A percentile compares a stretch with the other conserved stretches of the same genome.
Evolutionary conservation across 2,797 vertebrate species (phyloP).

Genomic region (Luscinia megarhynchos): DNA sequence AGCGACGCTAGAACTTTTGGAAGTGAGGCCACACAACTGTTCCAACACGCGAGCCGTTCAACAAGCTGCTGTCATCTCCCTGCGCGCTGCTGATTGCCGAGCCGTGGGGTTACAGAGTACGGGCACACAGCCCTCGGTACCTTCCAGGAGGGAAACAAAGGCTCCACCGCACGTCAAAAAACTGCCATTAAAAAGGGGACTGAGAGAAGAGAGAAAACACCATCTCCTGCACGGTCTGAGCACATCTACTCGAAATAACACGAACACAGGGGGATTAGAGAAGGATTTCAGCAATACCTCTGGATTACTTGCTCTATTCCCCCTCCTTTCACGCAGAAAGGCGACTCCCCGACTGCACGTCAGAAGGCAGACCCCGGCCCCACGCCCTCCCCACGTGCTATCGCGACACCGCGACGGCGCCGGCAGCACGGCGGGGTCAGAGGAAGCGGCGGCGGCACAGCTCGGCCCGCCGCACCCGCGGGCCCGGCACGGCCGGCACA

Average conservation of each 20-base stretch:
- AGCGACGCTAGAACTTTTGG: neutral
- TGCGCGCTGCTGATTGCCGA: rapidly evolving
- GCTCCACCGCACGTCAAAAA: neutral
- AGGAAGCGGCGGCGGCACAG: neutral
- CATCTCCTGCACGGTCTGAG: neutral
- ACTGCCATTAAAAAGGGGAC: rapidly evolving
- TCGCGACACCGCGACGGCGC: neutral
- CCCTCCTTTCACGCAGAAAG: neutral
- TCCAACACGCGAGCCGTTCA: neutral
- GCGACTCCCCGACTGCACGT: neutral
- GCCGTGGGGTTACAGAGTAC: neutral
- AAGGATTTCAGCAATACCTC: neutral
- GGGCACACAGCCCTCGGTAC: neutral
- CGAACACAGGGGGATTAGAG: neutral
- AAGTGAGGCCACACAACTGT: neutral
- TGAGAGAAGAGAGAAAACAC: neutral
- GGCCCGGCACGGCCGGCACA: neutral
- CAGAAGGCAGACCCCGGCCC: neutral
- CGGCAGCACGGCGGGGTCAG: neutral
- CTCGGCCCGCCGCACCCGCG: neutral
- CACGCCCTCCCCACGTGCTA: neutral
- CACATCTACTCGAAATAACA: neutral
- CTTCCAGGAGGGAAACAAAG: neutral
- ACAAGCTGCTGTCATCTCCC: conserved; percentile 6
- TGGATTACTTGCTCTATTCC: neutral